phyloP scores from a whole-genome alignment of 1,140 invertebrate genomes.

The Apis cerana region DNA sequence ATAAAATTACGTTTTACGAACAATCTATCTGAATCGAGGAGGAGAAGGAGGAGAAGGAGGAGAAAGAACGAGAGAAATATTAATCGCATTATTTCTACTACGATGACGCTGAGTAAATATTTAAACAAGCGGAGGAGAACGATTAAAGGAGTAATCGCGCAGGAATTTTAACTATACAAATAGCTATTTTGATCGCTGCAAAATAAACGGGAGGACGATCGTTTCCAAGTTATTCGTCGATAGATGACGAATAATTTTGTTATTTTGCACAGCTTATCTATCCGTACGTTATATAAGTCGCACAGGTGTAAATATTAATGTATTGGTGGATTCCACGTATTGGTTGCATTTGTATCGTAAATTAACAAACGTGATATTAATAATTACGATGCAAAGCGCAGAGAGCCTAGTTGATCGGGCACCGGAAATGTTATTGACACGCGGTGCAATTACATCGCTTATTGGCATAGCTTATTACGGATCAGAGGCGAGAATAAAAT shows the following conservation, averaged over 20 bases:
- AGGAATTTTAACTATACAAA: not conserved
- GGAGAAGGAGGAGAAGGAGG: not conserved
- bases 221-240: conserved; percentile 10
- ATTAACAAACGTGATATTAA: conserved; percentile 50
- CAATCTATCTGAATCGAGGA: not conserved
- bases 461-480: conserved; percentile 1
- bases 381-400: conserved; percentile 34
- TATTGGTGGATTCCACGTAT: not conserved
- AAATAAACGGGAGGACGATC: conserved; percentile 5
- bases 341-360: conserved; percentile 29
- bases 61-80: not conserved
- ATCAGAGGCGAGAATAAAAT: not conserved
- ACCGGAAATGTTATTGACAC: conserved; percentile 44
- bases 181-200: not conserved
- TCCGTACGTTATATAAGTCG: too few species aligned
- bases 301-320: too few species aligned
- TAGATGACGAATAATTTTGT: conserved; percentile 12
- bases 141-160: conserved; percentile 7
- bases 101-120: not conserved
- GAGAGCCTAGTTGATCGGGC: not conserved
- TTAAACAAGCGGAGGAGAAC: not conserved
- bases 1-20: not conserved
- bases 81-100: not conserved
- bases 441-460: not conserved
- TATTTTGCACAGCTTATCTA: conserved; percentile 26